A percentile compares a stretch with the other conserved stretches of the same genome.
phyloP scores from a whole-genome alignment of 2,888 invertebrate species.

The Clanis bilineata region DNA sequence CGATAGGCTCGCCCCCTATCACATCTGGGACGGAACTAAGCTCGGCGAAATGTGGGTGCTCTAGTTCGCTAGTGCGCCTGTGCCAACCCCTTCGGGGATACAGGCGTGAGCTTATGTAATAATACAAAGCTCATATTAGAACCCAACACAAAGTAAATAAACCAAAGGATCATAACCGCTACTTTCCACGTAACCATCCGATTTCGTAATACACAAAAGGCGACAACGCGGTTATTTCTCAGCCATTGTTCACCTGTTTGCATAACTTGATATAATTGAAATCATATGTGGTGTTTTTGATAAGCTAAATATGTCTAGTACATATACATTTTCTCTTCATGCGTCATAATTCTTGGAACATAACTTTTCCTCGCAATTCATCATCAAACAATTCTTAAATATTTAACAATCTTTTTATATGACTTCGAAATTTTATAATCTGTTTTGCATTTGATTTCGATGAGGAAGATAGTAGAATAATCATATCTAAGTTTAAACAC shows the following conservation, averaged over 20 bases:
- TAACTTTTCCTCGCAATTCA: not conserved
- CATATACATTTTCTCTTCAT: slow-evolving; percentile 3
- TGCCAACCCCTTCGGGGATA: too few species aligned
- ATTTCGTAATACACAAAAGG: slow-evolving; percentile 11
- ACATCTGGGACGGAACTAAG: too few species aligned
- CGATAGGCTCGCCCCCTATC: too few species aligned
- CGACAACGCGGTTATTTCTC: slow-evolving; percentile 11
- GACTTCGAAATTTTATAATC: too few species aligned
- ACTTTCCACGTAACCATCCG: slow-evolving; percentile 15
- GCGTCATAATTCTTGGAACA: slow-evolving; percentile 3
- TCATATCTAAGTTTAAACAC: too few species aligned
- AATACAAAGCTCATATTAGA: not conserved
- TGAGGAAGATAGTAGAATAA: too few species aligned
- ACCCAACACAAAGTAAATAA: not conserved
- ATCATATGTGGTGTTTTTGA: slow-evolving; percentile 3
- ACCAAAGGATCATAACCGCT: slow-evolving; percentile 1
- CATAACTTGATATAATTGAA: slow-evolving; percentile 16
- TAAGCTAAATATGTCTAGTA: slow-evolving; percentile 1
- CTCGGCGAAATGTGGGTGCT: too few species aligned
- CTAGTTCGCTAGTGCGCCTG: too few species aligned
- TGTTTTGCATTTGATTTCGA: too few species aligned
- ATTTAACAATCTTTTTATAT: too few species aligned
- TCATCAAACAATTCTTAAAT: not conserved
- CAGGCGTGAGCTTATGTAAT: too few species aligned
- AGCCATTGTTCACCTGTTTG: slow-evolving; percentile 16